phyloP scores from a whole-genome alignment of 1,140 invertebrate species.

The Maconellicoccus hirsutus region DNA sequence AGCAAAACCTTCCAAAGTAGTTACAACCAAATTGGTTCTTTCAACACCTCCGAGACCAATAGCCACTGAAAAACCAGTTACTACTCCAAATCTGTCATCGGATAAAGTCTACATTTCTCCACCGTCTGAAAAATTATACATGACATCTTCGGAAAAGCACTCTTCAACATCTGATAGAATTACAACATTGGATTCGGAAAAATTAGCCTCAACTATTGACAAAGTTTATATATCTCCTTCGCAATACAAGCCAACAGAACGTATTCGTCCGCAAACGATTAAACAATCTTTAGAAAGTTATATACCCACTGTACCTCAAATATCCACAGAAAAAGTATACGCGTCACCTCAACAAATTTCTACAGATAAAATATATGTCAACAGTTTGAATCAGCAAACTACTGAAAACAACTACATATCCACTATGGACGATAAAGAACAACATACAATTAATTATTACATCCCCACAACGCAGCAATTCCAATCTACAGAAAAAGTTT shows the following conservation, averaged over 20 bases:
- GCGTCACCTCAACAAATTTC: slow-evolving; percentile 2
- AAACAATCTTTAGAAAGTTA: slow-evolving; percentile 10
- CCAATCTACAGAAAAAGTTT: background rate
- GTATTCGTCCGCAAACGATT: background rate
- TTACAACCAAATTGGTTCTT: background rate
- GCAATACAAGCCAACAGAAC: slow-evolving; percentile 1
- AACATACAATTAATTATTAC: background rate
- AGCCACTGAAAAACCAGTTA: background rate
- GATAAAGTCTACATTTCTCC: background rate
- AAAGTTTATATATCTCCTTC: background rate
- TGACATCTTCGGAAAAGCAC: background rate
- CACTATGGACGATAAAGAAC: background rate
- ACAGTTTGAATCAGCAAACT: background rate
- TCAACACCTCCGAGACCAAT: background rate
- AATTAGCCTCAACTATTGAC: background rate
- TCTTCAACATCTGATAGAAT: background rate
- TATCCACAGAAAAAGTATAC: slow-evolving; percentile 12
- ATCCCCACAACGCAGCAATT: slow-evolving; percentile 15
- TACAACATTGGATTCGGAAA: background rate
- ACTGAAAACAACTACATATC: background rate
- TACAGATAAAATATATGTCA: background rate
- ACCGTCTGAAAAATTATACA: background rate
- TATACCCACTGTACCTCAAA: background rate
- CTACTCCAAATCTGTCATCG: background rate
- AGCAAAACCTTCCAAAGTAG: background rate